A percentile compares a stretch with the other conserved stretches of the same genome.
These are phyloP conservation scores for Synergus japonicus DNA, from an alignment of 2,888 invertebrate species.

Conservation along the genomic window DNA sequence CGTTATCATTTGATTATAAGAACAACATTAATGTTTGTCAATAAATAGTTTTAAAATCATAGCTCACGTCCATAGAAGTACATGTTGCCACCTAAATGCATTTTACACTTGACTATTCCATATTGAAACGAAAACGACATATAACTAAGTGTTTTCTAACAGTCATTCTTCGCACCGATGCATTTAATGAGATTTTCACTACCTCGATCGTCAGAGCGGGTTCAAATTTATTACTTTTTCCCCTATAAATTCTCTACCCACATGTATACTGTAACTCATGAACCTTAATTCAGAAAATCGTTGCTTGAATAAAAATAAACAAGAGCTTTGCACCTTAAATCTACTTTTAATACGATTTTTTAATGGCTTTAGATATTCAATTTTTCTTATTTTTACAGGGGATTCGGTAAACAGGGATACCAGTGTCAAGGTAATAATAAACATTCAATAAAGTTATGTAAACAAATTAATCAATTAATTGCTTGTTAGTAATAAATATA, in stretches of 20 bases:
- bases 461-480: not conserved
- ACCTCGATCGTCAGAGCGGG: slow-evolving; percentile 29
- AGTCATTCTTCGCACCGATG: slow-evolving; percentile 22
- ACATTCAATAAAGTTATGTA: slow-evolving; percentile 31
- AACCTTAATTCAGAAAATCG: slow-evolving; percentile 23
- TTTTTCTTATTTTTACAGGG: slow-evolving; percentile 79
- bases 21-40: not conserved
- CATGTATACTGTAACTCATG: not conserved
- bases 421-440: slow-evolving; percentile 90
- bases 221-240: slow-evolving; percentile 29
- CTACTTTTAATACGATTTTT: not conserved
- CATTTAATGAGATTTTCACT: slow-evolving; percentile 37
- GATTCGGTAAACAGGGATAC: slow-evolving; percentile 99
- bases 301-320: not conserved
- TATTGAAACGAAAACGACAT: not conserved
- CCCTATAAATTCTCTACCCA: slow-evolving; percentile 18
- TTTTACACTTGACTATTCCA: slow-evolving; percentile 5
- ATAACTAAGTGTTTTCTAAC: slow-evolving; percentile 25
- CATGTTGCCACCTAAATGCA: not conserved
- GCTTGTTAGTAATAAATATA: not conserved
- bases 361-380: not conserved
- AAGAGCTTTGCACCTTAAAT: not conserved
- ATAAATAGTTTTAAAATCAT: not conserved
- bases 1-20: not conserved
- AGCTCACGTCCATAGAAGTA: not conserved